Percentiles rank a stretch among this genome's conserved stretches.
Evolutionary conservation across 2,888 invertebrate genomes (phyloP).

Genomic region (Brachyopa scutellaris): DNA sequence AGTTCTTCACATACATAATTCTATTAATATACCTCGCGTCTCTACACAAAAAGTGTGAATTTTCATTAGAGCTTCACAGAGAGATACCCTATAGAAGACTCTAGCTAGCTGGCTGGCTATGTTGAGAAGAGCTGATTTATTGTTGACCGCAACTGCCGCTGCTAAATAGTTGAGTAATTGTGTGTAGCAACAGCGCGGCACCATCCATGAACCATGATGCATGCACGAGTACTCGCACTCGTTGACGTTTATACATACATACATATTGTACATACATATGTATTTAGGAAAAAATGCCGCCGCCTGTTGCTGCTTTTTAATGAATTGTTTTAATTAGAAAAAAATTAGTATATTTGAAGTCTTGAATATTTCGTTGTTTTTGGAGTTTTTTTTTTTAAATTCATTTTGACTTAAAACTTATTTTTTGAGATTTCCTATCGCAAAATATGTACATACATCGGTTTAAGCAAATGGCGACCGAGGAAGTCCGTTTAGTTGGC

Average conservation of each 20-base stretch:
- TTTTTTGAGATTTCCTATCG: slow-evolving; percentile 13
- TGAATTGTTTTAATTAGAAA: slow-evolving; percentile 42
- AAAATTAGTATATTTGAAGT: slow-evolving; percentile 23
- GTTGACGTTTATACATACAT: slow-evolving; percentile 20
- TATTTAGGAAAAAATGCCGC: slow-evolving; percentile 27
- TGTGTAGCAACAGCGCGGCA: slow-evolving; percentile 53
- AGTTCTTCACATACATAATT: slow-evolving; percentile 49
- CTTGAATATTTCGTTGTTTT: slow-evolving; percentile 18
- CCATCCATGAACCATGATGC: slow-evolving; percentile 41
- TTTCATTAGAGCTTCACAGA: slow-evolving; percentile 44
- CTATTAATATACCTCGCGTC: slow-evolving; percentile 59
- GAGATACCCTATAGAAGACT: background rate
- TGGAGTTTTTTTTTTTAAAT: slow-evolving; percentile 26
- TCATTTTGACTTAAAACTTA: slow-evolving; percentile 17
- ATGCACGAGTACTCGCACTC: slow-evolving; percentile 61
- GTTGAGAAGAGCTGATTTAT: slow-evolving; percentile 15
- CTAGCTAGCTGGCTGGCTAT: slow-evolving; percentile 13
- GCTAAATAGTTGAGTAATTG: slow-evolving; percentile 65
- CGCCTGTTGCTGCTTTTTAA: background rate
- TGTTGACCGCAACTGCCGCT: slow-evolving; percentile 47
- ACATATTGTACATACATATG: slow-evolving; percentile 9
- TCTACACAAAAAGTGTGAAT: slow-evolving; percentile 41
- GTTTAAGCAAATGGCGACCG: background rate
- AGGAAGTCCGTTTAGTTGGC: slow-evolving; percentile 11
- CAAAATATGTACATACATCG: background rate